Base-by-base conservation (phyloP, 2,113 vertebrate genomes). In the Austrofundulus limnaeus region DNA sequence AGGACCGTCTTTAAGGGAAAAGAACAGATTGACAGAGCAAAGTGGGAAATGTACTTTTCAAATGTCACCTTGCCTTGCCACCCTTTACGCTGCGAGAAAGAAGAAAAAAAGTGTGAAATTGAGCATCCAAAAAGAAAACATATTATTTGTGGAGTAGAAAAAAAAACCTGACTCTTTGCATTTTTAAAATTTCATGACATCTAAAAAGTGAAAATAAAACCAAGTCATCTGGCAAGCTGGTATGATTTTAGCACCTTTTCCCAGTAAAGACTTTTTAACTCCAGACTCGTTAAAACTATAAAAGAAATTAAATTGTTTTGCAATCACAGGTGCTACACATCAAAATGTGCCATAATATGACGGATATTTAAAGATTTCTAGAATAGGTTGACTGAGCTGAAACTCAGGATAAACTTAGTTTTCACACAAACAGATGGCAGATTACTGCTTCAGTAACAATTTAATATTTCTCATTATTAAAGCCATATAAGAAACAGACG, bases 21-120 rank as follows among this genome's bases (percentile, higher is more conserved):
- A 48, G 77, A 78, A 81, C 71, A 82, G 84, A 85, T 61, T 85
- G 87, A 89, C 65, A 24, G 63, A 65, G 81, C 52, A 11, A 63
- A 81, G 82, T 75, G 59, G 63, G 64, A 86, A 88, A 87, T 84
- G 81, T 80, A 84, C 85, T 89, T 91, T 85, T 86, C 74, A 90
- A 88, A 90, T 90, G 88, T 90, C 89, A 90, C 81, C 80, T 85
- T 85, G 86, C 67, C 65, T 85, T 66, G 75, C 70, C 77, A 85
- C 72, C 79, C 64, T 76, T 83, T 85, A 81, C 41, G 9, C 65
- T 10, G 45, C 50, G 68, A 81, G 64, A 79, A 39, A 71, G n/a
- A 73, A 75, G 75, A 41, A 73, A 71, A 75, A 78, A 28, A 12
- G 62, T 50, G 72, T 52, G 74, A 75, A 82, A 80, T 16, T n/a